phyloP scores from a whole-genome alignment of 2,888 invertebrate genomes.

The Caenorhabditis sulstoni region DNA sequence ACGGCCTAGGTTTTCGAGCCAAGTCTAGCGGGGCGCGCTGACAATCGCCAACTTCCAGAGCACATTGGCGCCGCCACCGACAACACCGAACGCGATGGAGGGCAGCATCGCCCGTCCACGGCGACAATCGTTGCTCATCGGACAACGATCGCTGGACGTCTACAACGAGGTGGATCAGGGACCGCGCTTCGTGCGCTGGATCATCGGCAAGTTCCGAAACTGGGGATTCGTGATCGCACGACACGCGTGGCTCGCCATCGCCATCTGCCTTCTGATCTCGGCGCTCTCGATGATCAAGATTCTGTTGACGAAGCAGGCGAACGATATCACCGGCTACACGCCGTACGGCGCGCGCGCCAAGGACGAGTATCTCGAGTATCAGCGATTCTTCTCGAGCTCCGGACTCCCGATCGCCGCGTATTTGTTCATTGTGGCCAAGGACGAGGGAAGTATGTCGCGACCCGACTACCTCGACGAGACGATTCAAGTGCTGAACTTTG shows the following conservation, averaged over 20 bases:
- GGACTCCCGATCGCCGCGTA: conserved; percentile 72
- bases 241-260: conserved; percentile 77
- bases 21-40: too few relatives aligned
- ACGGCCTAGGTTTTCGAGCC: too few relatives aligned
- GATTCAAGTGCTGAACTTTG: conserved; percentile 73
- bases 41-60: too few relatives aligned
- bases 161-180: conserved; percentile 71
- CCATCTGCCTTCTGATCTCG: conserved; percentile 74
- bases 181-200: conserved; percentile 77
- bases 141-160: conserved; percentile 77
- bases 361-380: conserved; percentile 71
- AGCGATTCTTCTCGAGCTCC: conserved; percentile 56
- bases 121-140: conserved; percentile 76
- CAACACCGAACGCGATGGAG: conserved; percentile 36
- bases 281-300: conserved; percentile 71
- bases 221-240: conserved; percentile 78
- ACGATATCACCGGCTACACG: conserved; percentile 74
- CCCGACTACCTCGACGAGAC: conserved; percentile 75
- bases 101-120: conserved; percentile 65
- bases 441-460: conserved; percentile 78
- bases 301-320: conserved; percentile 67
- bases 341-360: conserved; percentile 73
- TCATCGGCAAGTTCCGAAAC: conserved; percentile 75
- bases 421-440: conserved; percentile 76
- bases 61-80: conserved; percentile 57